Conservation (phyloP, 1,140 invertebrate species). For the Drosophila ohnishii region DNA sequence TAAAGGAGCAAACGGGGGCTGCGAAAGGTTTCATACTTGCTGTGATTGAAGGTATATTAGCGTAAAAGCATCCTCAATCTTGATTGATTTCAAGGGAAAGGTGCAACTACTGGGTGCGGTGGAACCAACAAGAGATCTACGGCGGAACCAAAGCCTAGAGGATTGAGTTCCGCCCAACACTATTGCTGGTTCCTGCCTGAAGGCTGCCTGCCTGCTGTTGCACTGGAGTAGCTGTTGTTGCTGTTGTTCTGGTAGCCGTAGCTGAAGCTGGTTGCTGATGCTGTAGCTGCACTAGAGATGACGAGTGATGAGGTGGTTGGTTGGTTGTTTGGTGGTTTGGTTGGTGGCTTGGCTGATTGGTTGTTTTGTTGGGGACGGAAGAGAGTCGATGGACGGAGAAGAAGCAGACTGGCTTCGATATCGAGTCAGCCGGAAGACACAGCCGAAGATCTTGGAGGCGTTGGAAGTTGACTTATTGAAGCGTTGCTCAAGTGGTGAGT, state of each 20-base stretch:
- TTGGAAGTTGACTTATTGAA: conserved; percentile 45
- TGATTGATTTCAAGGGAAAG: conserved; percentile 32
- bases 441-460: conserved; percentile 40
- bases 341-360: conserved; percentile 47
- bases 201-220: conserved; percentile 22
- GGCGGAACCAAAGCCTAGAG: neutral
- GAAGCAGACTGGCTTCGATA: conserved; percentile 1
- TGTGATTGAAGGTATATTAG: conserved; percentile 47
- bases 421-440: conserved; percentile 16
- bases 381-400: conserved; percentile 10
- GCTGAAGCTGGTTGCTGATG: conserved; percentile 43
- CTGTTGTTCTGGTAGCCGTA: conserved; percentile 33
- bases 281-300: conserved; percentile 55
- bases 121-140: conserved; percentile 15
- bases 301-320: conserved; percentile 54
- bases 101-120: conserved; percentile 31
- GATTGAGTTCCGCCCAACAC: neutral
- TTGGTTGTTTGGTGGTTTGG: conserved; percentile 45
- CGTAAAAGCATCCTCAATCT: conserved; percentile 46
- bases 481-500: conserved; percentile 37
- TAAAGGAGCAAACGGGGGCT: conserved; percentile 9
- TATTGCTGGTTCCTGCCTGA: conserved; percentile 15
- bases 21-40: conserved; percentile 50
- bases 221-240: conserved; percentile 32
- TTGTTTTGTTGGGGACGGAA: conserved; percentile 54